Conservation (phyloP, 2,113 vertebrate genomes). For the Elachura formosa region DNA sequence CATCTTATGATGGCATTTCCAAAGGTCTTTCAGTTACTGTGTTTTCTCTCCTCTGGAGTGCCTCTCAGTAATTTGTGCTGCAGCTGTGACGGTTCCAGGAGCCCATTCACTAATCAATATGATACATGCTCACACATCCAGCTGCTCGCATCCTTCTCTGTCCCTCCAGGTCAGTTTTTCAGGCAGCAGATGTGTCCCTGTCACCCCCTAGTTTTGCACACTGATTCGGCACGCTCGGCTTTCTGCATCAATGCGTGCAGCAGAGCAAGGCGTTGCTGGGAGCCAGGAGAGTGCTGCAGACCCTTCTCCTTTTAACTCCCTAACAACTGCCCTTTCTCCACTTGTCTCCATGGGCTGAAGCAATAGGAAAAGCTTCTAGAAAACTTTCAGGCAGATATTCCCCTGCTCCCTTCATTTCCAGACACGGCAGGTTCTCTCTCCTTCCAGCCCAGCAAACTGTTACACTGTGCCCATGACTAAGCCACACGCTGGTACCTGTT, state of each 20-base stretch:
- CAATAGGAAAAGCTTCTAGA: neutral
- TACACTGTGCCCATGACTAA: neutral
- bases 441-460: neutral
- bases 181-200: constrained; percentile 18
- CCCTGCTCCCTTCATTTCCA: neutral
- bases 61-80: neutral
- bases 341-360: neutral
- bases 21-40: neutral
- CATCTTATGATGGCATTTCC: neutral
- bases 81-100: neutral
- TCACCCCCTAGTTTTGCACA: neutral
- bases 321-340: neutral
- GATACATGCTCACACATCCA: neutral
- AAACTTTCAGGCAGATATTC: neutral
- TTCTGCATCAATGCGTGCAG: neutral
- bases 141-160: neutral
- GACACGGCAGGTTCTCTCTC: neutral
- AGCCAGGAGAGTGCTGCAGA: neutral
- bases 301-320: neutral
- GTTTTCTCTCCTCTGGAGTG: neutral
- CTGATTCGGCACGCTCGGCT: fast-evolving
- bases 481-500: neutral
- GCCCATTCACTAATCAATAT: fast-evolving
- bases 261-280: neutral
- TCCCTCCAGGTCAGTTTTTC: neutral